Base-by-base conservation (phyloP, 2,888 invertebrate genomes). In the Tinea pellionella region DNA sequence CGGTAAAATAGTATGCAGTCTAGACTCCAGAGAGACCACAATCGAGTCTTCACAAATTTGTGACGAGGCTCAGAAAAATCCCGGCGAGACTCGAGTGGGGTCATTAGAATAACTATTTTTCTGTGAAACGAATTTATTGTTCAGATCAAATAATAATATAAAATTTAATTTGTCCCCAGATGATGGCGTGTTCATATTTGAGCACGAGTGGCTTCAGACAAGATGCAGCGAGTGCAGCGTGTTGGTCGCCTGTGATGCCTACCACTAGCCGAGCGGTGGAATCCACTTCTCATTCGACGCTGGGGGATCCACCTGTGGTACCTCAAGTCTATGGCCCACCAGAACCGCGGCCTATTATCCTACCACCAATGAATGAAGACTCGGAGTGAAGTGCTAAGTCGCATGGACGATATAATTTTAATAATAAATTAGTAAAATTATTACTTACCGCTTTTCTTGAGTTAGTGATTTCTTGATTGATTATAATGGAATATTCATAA, bases 151-250 rank as follows among this genome's bases (percentile, higher is more conserved):
- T 24, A 24, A 24, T 32, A 58, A 15, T 32, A 8, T 58, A 32
- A 32, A 30, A n/a, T 57, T 58, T 32, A 6, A 1, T 58, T 59
- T 59, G 59, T 59, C 59, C 15, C 8, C 86, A 88, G 88, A 87
- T 88, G 87, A 88, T 88, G 88, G 81, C 87, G 69, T 88, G 87
- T 69, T 88, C 88, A 63, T 88, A 86, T 67, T 70, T 88, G 66
- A 85, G 82, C 66, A 77, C 88, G 61, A 66, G 76, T 62, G 75
- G 74, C 41, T 70, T 72, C 69, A 77, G 76, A 65, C 71, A 78
- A 24, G 78, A 75, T 66, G 66, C 70, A 15, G 66, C 74, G 12
- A 70, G 73, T 61, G 78, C 81, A 29, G 76, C 75, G 12, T 83
- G 81, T 63, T 87, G 82, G 85, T 77, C 77, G 61, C 82, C 79